Evolutionary conservation across 2,797 vertebrate genomes (phyloP).

Genomic region (Poecilia velifera): DNA sequence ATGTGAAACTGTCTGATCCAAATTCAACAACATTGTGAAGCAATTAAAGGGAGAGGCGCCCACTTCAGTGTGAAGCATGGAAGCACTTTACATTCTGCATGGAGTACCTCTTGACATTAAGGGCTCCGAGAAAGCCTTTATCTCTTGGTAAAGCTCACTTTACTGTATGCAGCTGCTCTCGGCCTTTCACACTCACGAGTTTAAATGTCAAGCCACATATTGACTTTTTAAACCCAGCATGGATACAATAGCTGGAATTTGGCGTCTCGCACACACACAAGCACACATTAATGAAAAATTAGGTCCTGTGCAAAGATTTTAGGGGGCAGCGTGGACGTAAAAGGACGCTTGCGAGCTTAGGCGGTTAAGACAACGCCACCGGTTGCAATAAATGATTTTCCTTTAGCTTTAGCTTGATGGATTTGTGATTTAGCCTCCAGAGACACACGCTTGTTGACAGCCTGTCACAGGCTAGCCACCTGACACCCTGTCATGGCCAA

Average conservation of each 20-base stretch:
- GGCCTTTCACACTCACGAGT: constrained; percentile 75
- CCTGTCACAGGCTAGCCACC: constrained; percentile 58
- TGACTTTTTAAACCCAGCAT: constrained; percentile 61
- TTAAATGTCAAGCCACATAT: constrained; percentile 76
- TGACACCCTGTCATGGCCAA: constrained; percentile 54
- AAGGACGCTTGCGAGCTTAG: not conserved
- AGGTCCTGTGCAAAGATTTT: constrained; percentile 8
- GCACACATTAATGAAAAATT: constrained; percentile 11
- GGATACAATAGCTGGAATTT: constrained; percentile 47
- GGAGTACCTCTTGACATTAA: constrained; percentile 72
- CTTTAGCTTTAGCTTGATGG: constrained; percentile 2
- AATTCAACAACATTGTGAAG: not conserved
- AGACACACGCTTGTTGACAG: constrained; percentile 37
- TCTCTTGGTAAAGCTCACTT: constrained; percentile 64
- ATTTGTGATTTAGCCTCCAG: constrained; percentile 11
- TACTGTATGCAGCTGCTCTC: constrained; percentile 56
- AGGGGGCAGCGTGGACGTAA: constrained; percentile 20
- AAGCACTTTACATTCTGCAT: constrained; percentile 16
- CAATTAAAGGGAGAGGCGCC: not conserved
- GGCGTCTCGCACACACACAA: constrained; percentile 15
- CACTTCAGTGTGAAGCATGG: constrained; percentile 9
- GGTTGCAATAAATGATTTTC: constrained; percentile 17
- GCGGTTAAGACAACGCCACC: not conserved
- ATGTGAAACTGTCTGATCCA: not conserved
- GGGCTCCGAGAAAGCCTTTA: constrained; percentile 61